These are phyloP conservation scores for Acanthoscelides obtectus DNA, from an alignment of 2,888 invertebrate genomes.

Conservation along the genomic window DNA sequence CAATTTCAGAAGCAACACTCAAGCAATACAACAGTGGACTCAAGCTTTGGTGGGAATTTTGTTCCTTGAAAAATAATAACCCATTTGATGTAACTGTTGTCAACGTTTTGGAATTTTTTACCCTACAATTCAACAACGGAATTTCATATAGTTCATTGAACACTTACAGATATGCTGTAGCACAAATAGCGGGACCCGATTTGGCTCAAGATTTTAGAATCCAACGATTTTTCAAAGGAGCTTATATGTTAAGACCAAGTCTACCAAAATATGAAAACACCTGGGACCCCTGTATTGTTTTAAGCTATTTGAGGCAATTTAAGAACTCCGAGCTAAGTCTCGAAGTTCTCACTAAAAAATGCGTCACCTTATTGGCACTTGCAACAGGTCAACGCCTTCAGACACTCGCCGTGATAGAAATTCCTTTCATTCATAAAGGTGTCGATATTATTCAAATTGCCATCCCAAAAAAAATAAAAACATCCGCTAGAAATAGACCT, in stretches of 20 bases:
- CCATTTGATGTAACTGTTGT: conserved; percentile 1
- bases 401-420: too few species aligned
- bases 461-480: neutral
- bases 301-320: neutral
- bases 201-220: conserved; percentile 9
- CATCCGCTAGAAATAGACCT: neutral
- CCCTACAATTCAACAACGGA: conserved; percentile 7
- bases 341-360: neutral
- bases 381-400: neutral
- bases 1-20: conserved; percentile 9
- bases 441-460: too few species aligned
- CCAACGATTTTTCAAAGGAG: conserved; percentile 14
- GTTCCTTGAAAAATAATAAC: neutral
- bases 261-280: neutral
- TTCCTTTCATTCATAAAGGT: too few species aligned
- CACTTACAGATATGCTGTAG: conserved; percentile 11
- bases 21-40: conserved; percentile 9
- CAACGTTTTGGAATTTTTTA: conserved; percentile 8
- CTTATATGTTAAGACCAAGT: conserved; percentile 7
- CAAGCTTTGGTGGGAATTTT: conserved; percentile 14
- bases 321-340: neutral
- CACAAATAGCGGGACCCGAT: conserved; percentile 6
- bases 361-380: neutral
- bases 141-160: conserved; percentile 12
- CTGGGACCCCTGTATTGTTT: neutral